A percentile compares a stretch with the other conserved stretches of the same genome.
Evolutionary conservation across 1,140 invertebrate genomes (phyloP).

Genomic region (Drosophila aff.): DNA sequence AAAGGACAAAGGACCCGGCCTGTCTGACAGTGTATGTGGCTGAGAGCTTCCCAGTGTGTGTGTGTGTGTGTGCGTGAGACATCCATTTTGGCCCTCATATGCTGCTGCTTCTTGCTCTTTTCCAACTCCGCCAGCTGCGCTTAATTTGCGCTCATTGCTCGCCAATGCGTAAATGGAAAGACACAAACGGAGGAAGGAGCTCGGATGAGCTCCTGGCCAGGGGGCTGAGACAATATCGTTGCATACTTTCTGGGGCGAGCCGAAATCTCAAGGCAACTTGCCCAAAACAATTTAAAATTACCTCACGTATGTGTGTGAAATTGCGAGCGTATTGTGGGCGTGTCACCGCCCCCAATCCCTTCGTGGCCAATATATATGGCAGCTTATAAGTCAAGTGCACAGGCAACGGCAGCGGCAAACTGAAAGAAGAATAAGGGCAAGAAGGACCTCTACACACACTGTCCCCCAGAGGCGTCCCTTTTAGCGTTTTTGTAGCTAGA

Average conservation of each 20-base stretch:
- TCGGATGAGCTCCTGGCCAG: not conserved
- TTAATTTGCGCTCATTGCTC: conserved; percentile 76
- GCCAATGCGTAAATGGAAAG: conserved; percentile 66
- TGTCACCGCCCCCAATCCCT: conserved; percentile 31
- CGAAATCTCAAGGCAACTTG: conserved; percentile 59
- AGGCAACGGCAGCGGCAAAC: conserved; percentile 58
- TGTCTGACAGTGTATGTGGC: conserved; percentile 19
- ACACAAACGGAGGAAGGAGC: conserved; percentile 48
- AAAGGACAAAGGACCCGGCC: conserved; percentile 45
- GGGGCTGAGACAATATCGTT: conserved; percentile 39
- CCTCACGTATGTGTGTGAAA: conserved; percentile 81
- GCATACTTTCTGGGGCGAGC: conserved; percentile 53
- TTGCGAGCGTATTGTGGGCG: conserved; percentile 78
- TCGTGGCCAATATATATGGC: conserved; percentile 68
- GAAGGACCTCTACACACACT: conserved; percentile 33
- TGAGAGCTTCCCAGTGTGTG: not conserved
- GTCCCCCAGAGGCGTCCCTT: not conserved
- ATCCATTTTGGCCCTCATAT: conserved; percentile 28
- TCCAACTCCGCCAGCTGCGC: conserved; percentile 60
- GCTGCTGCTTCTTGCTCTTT: conserved; percentile 13
- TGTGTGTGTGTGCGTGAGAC: conserved; percentile 4
- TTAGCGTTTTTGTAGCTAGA: conserved; percentile 2
- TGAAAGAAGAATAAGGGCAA: conserved; percentile 38
- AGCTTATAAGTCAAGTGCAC: conserved; percentile 81
- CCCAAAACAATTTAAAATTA: conserved; percentile 80